Evolutionary conservation across 2,113 vertebrate genomes (phyloP).

Genomic region (Motacilla tschutschensis): DNA sequence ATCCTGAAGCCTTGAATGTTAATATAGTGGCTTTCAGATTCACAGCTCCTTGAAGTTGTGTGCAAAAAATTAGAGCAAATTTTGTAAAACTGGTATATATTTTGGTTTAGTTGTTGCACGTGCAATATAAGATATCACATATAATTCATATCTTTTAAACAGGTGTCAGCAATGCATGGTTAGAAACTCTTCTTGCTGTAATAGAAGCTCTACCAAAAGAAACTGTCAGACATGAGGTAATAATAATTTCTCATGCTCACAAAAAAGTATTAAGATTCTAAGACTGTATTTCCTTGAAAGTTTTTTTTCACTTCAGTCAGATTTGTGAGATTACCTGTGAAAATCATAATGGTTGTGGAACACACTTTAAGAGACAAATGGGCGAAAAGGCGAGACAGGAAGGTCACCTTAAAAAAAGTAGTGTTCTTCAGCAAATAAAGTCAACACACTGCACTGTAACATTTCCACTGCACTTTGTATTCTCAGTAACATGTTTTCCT

Average conservation of each 20-base stretch:
- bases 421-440: background rate
- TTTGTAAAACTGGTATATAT: background rate
- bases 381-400: background rate
- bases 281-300: background rate
- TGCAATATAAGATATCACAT: background rate
- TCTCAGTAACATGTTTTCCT: background rate
- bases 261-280: background rate
- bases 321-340: background rate
- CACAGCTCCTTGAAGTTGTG: background rate
- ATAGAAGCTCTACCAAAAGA: slow-evolving; percentile 91
- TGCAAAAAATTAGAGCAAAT: background rate
- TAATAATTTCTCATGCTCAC: background rate
- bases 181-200: slow-evolving; percentile 89
- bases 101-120: background rate
- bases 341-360: background rate
- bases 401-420: background rate
- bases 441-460: too few species aligned
- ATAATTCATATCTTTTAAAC: slow-evolving; percentile 32
- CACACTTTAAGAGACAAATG: background rate
- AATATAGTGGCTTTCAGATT: background rate
- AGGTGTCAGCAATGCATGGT: slow-evolving; percentile 92
- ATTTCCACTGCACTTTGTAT: background rate
- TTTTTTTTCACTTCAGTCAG: background rate
- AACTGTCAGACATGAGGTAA: slow-evolving; percentile 90
- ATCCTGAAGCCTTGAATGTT: background rate